Evolutionary conservation across 53 echinoderm and acorn worm species (phyloP).

Genomic region (Stichopus horrens): DNA sequence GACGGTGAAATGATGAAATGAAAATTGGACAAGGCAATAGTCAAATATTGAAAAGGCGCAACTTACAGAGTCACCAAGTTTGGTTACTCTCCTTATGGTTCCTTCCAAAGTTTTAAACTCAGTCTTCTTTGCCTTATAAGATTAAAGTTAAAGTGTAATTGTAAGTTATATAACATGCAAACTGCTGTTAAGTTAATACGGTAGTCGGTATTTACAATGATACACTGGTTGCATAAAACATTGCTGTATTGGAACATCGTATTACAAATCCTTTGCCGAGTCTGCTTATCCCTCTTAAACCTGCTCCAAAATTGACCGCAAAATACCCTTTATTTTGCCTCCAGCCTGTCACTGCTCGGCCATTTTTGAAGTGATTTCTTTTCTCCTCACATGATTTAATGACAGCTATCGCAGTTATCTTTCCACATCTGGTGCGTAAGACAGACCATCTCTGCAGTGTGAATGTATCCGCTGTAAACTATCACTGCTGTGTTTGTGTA

Average conservation of each 20-base stretch:
- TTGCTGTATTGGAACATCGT: neutral
- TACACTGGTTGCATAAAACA: neutral
- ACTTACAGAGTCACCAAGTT: constrained; percentile 78
- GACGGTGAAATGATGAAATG: neutral
- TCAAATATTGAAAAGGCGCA: neutral
- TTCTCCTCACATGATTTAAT: too few relatives aligned
- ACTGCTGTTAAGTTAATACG: neutral
- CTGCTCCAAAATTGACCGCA: too few relatives aligned
- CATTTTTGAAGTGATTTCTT: too few relatives aligned
- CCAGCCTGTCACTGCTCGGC: too few relatives aligned
- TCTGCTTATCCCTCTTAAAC: too few relatives aligned
- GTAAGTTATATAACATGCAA: neutral
- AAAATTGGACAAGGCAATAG: neutral
- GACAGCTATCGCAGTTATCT: too few relatives aligned
- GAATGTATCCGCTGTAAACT: too few relatives aligned
- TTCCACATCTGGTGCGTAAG: too few relatives aligned
- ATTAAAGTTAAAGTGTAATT: neutral
- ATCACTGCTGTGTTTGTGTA: too few relatives aligned
- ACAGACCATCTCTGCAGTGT: too few relatives aligned
- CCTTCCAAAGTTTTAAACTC: constrained; percentile 88
- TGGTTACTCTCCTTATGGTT: constrained; percentile 64
- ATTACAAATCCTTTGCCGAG: too few relatives aligned
- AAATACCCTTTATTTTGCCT: too few relatives aligned
- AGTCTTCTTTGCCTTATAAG: constrained; percentile 67
- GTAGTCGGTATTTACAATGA: neutral